A percentile compares a stretch with the other conserved stretches of the same genome.
Conservation (phyloP, 1,140 invertebrate genomes). For the Zaprionus tsacasi region DNA sequence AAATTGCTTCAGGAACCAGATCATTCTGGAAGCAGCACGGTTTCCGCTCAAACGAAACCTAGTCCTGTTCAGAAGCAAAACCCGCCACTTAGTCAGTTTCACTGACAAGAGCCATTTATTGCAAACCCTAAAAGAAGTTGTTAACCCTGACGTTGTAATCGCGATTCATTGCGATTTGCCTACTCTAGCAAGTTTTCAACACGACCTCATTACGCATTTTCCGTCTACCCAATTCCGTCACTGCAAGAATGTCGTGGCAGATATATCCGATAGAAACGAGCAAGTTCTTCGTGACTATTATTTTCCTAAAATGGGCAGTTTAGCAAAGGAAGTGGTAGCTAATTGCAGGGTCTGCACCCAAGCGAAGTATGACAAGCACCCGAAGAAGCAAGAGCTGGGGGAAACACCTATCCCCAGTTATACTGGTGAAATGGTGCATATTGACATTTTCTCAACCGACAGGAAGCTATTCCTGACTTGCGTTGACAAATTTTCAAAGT, state of each 20-base stretch:
- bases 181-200: too few relatives aligned
- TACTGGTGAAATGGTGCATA: background rate
- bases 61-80: too few relatives aligned
- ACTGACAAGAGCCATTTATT: too few relatives aligned
- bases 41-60: background rate
- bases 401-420: background rate
- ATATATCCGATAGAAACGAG: too few relatives aligned
- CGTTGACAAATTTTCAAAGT: background rate
- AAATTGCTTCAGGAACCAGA: background rate
- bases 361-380: background rate
- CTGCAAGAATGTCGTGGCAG: too few relatives aligned
- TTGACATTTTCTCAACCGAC: slow-evolving; percentile 3
- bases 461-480: slow-evolving; percentile 1
- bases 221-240: too few relatives aligned
- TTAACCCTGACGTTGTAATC: too few relatives aligned
- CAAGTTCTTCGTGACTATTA: background rate
- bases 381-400: background rate
- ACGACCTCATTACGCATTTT: too few relatives aligned
- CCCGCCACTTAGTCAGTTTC: too few relatives aligned
- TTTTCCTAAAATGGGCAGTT: background rate
- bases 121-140: too few relatives aligned
- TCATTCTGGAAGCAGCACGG: background rate
- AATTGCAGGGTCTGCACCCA: background rate
- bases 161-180: too few relatives aligned
- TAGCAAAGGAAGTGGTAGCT: background rate